Conservation (phyloP, 1,140 invertebrate genomes). For the Sitobion miscanthi region DNA sequence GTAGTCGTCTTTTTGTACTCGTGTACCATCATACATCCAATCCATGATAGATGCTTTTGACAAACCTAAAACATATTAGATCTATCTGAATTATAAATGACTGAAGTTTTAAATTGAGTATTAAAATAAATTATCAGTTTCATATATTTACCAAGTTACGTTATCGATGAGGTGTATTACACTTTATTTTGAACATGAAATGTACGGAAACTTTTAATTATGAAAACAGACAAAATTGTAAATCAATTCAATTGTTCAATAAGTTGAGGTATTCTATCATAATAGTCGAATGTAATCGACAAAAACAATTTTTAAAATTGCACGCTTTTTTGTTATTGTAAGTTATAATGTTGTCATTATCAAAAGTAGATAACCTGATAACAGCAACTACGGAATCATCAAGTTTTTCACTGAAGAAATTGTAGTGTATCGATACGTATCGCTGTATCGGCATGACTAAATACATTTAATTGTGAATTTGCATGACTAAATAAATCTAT, state of each 20-base stretch:
- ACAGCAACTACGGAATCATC: neutral
- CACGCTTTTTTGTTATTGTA: neutral
- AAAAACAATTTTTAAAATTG: neutral
- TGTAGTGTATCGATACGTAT: neutral
- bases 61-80: neutral
- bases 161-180: neutral
- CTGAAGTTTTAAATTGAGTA: neutral
- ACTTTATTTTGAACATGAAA: neutral
- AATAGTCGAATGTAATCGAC: neutral
- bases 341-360: neutral
- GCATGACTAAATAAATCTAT: no score
- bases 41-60: constrained; percentile 66
- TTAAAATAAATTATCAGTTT: neutral
- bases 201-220: neutral
- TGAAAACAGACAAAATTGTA: neutral
- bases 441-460: neutral
- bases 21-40: constrained; percentile 92
- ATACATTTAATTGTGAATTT: no score
- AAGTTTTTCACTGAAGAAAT: neutral
- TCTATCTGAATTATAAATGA: neutral
- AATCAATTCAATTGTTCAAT: neutral
- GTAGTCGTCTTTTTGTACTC: constrained; percentile 86
- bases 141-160: neutral
- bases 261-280: neutral
- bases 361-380: neutral